A percentile compares a stretch with the other conserved stretches of the same genome.
These are phyloP conservation scores for Egretta garzetta DNA, from an alignment of 2,113 vertebrate genomes.

Conservation along the genomic window DNA sequence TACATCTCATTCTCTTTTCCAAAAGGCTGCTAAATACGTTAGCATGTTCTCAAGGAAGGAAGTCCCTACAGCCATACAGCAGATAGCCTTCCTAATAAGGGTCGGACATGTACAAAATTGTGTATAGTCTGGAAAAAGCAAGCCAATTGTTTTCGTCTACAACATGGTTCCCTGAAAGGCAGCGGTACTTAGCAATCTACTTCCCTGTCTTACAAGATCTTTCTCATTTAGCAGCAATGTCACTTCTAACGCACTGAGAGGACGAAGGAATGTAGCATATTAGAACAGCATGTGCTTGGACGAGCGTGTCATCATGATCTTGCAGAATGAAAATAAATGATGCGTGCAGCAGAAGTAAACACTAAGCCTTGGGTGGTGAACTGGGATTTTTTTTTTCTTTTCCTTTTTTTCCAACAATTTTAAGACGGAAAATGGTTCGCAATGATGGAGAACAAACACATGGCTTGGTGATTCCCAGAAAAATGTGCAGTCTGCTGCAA, in stretches of 20 bases:
- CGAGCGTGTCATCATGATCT: slow-evolving; percentile 55
- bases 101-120: neutral
- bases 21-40: neutral
- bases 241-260: slow-evolving; percentile 49
- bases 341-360: slow-evolving; percentile 63
- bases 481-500: neutral
- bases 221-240: slow-evolving; percentile 49
- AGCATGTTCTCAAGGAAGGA: neutral
- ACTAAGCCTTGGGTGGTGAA: slow-evolving; percentile 56
- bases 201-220: slow-evolving; percentile 55
- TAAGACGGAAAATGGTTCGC: slow-evolving; percentile 25
- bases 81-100: neutral
- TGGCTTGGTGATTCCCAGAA: neutral
- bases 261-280: slow-evolving; percentile 61
- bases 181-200: neutral
- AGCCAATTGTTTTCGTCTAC: neutral
- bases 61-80: neutral
- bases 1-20: neutral
- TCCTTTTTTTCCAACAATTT: neutral
- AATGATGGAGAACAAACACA: slow-evolving; percentile 19
- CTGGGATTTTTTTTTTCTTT: slow-evolving; percentile 15
- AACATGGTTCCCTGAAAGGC: neutral
- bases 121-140: neutral
- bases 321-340: slow-evolving; percentile 72
- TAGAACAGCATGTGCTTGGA: slow-evolving; percentile 69